Conservation (phyloP, 2,888 invertebrate species). For the Ormyrus rosae region DNA sequence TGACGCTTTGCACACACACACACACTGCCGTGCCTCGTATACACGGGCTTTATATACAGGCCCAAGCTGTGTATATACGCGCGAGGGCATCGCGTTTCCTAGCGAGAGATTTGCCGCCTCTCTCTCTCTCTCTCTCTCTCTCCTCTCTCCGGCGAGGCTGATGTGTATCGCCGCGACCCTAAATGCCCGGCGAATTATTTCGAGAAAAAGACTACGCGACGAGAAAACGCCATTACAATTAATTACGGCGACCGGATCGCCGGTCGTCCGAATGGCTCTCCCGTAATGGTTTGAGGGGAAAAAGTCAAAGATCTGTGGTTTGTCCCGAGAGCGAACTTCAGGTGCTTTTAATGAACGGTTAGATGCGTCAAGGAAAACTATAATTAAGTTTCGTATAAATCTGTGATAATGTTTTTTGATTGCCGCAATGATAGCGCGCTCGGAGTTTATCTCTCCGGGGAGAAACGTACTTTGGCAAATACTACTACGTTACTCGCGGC, state of each 20-base stretch:
- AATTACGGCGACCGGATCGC: slow-evolving; percentile 8
- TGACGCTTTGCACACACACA: slow-evolving; percentile 59
- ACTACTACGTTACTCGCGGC: no score
- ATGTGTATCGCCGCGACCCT: slow-evolving; percentile 30
- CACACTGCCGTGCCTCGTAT: background rate
- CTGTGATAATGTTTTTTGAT: no score
- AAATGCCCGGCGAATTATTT: slow-evolving; percentile 26
- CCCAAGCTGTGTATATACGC: slow-evolving; percentile 4
- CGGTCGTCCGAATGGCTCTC: background rate
- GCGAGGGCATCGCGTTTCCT: background rate
- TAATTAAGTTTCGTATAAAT: no score
- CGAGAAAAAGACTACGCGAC: background rate
- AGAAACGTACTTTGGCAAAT: no score
- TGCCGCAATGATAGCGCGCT: no score
- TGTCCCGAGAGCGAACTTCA: background rate
- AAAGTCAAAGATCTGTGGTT: background rate
- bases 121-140: no score
- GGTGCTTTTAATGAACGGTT: no score
- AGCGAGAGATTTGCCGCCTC: slow-evolving; percentile 37
- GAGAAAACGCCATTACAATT: slow-evolving; percentile 35
- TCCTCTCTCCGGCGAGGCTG: background rate
- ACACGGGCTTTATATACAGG: background rate
- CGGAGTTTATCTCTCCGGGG: no score
- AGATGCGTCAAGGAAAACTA: no score
- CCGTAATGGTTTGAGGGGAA: background rate